phyloP scores from a whole-genome alignment of 2,113 vertebrate species.

The Ictalurus furcatus region DNA sequence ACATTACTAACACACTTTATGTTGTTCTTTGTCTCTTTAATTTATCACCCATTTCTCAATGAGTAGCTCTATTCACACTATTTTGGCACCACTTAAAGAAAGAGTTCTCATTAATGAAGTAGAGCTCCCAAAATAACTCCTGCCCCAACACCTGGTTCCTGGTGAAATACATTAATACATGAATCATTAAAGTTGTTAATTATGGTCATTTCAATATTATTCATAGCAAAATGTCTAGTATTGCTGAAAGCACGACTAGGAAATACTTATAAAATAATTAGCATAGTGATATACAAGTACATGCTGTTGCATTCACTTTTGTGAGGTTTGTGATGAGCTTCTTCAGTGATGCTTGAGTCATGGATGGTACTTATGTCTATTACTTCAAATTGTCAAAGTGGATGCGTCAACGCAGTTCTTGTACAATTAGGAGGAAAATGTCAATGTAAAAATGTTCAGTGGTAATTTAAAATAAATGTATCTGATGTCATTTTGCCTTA shows the following conservation, averaged over 20 bases:
- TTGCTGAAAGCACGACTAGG: neutral
- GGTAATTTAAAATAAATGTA: neutral
- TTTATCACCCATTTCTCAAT: neutral
- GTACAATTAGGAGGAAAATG: neutral
- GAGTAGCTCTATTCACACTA: neutral
- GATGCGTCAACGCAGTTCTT: neutral
- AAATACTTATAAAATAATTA: neutral
- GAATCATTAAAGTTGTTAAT: neutral
- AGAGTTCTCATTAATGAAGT: conserved; percentile 1
- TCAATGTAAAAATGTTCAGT: neutral
- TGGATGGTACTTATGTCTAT: neutral
- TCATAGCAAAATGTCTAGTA: neutral
- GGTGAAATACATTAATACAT: neutral
- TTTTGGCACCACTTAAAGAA: neutral
- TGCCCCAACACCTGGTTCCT: neutral
- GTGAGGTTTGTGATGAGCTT: neutral
- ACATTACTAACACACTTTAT: neutral
- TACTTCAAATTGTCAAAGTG: neutral
- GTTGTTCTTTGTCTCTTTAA: neutral
- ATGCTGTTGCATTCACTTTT: neutral
- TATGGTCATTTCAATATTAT: neutral
- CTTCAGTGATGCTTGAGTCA: neutral
- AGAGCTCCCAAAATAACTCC: neutral
- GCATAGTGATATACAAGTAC: neutral
- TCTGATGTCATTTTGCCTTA: neutral